These are phyloP conservation scores for Achatina immaculata DNA, from an alignment of 1,140 invertebrate species.

Conservation along the genomic window DNA sequence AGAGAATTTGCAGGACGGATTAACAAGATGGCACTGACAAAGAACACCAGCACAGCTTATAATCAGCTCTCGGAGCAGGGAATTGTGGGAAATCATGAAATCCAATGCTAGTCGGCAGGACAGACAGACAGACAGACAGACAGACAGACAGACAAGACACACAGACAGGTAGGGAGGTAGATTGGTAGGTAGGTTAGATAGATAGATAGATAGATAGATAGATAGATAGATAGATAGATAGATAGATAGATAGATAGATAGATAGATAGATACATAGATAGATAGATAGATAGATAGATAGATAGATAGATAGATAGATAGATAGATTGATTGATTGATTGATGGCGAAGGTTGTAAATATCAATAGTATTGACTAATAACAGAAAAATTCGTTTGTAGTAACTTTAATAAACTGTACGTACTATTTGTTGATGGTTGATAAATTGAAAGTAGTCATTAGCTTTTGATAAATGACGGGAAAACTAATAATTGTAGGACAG, in stretches of 20 bases:
- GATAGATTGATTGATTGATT: conserved; percentile 3
- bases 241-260: neutral
- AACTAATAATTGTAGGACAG: too few species aligned
- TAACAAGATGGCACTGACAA: too few species aligned
- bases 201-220: neutral
- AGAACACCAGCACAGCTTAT: too few species aligned
- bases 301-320: conserved; percentile 18
- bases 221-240: neutral
- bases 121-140: conserved; percentile 25
- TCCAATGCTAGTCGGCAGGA: too few species aligned
- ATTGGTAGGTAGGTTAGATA: neutral
- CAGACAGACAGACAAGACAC: conserved; percentile 3
- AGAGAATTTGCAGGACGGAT: too few species aligned
- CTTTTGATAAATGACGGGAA: too few species aligned
- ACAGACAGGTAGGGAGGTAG: neutral
- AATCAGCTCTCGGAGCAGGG: too few species aligned
- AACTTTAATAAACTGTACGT: too few species aligned
- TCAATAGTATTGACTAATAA: too few species aligned
- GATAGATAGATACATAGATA: neutral
- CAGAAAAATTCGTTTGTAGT: neutral
- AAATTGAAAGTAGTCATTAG: too few species aligned
- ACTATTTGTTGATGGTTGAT: too few species aligned
- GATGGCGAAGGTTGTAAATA: neutral
- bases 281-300: conserved; percentile 15
- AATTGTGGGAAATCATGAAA: too few species aligned